Evolutionary conservation across 2,113 vertebrate genomes (phyloP).

Genomic region (Gobiocypris rarus): DNA sequence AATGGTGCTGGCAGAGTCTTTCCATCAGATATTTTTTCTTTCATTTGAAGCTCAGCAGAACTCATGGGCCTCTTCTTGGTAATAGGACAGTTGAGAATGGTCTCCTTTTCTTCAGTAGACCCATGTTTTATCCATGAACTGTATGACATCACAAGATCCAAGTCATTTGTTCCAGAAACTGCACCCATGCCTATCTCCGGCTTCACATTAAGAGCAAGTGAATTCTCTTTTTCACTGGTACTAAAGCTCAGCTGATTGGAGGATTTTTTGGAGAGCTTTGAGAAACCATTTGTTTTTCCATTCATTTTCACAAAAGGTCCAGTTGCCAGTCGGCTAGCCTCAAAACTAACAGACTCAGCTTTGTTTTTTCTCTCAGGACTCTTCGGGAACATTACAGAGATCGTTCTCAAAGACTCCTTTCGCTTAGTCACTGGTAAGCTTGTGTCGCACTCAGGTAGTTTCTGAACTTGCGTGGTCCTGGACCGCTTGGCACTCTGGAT

Average conservation of each 20-base stretch:
- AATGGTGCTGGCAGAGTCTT: neutral
- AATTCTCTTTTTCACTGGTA: conserved; percentile 43
- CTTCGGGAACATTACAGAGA: conserved; percentile 7
- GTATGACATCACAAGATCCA: conserved; percentile 20
- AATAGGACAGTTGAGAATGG: neutral
- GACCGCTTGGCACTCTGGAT: conserved; percentile 64
- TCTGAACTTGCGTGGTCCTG: conserved; percentile 47
- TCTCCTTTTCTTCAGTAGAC: neutral
- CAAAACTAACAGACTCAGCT: neutral
- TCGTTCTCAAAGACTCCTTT: neutral
- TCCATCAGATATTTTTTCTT: neutral
- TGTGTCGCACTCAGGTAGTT: neutral
- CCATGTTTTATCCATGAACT: conserved; percentile 11
- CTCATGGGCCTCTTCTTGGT: neutral
- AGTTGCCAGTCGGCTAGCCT: neutral
- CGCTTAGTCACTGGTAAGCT: neutral
- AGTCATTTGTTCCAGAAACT: conserved; percentile 13
- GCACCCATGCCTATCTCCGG: conserved; percentile 34
- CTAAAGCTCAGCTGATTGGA: neutral
- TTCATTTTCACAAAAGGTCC: neutral
- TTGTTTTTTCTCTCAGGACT: conserved; percentile 21
- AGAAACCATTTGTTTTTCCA: neutral
- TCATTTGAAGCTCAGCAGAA: neutral
- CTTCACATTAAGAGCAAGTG: conserved; percentile 58
- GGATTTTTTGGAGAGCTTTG: conserved; percentile 27